Base-by-base conservation (phyloP, 2,888 invertebrate species). In the Pycnomerus fuliginosus region DNA sequence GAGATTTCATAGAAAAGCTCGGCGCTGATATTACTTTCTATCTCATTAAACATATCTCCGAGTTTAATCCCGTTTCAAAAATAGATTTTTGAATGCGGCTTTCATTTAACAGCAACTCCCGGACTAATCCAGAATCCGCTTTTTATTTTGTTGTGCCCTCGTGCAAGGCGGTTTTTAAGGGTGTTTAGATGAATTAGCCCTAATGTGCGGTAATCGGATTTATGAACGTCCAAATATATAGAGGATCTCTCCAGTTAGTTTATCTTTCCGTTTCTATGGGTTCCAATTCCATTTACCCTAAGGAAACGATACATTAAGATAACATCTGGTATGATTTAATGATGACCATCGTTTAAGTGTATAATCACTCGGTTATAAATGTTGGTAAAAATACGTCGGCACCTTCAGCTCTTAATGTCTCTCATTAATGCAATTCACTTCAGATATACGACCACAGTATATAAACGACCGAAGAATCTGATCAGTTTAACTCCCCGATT, bases 251-350 rank as follows among this genome's bases (percentile, higher is more conserved):
- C 24, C 32, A 32, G 32, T 42, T 36, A 38, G 38, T 44, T 44
- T 44, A 44, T 44, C 38, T 44, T 45, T 45, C 39, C 39, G 34
- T 34, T 39, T 44, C 32, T 36, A 40, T 16, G 23, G 20, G 31
- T 36, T 25, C 30, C 32, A 41, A 46, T 36, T 36, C 40, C 41
- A 46, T 46, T 46, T 41, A 46, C 41, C 41, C 46, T 23, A 16
- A 46, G 46, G 46, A 39, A 41, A 41, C 41, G 41, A 40, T 46
- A 46, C 41, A 46, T 46, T 46, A 46, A 46, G 46, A 46, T 46
- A 46, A 28, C 44, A 48, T 48, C 48, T 34, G 28, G 27, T 38
- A 35, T 44, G 48, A 44, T 39, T 48, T 48, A 44, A 44, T 48
- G 35, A 44, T 34, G 42, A 15, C 25, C 28, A 39, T 39, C 28